Conservation (phyloP, 2,113 vertebrate genomes). For the Ctenomys sociabilis region DNA sequence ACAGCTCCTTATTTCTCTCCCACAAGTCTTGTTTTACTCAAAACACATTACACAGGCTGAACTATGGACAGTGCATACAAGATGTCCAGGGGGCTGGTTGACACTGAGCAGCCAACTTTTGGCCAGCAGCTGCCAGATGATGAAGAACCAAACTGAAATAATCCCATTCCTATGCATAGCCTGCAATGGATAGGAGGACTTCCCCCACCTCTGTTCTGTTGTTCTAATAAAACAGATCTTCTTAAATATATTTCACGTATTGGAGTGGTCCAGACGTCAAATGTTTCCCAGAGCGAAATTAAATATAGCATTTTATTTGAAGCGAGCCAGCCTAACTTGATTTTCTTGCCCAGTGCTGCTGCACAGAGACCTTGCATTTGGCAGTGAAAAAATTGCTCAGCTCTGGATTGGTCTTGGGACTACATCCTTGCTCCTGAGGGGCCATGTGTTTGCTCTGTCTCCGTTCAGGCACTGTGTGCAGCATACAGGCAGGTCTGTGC, state of each 20-base stretch:
- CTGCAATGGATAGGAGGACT: neutral
- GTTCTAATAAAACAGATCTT: slow-evolving; percentile 58
- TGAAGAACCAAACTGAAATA: neutral
- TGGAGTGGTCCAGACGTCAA: slow-evolving; percentile 63
- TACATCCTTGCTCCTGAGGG: slow-evolving; percentile 2
- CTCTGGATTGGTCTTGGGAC: neutral
- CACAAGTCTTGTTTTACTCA: neutral
- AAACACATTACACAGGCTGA: neutral
- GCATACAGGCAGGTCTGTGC: neutral
- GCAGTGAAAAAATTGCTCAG: slow-evolving; percentile 55
- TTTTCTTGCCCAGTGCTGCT: slow-evolving; percentile 41
- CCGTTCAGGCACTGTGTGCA: neutral
- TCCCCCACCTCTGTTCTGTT: neutral
- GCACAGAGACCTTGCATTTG: slow-evolving; percentile 42
- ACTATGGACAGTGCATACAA: neutral
- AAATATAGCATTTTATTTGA: slow-evolving; percentile 74
- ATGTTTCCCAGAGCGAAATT: slow-evolving; percentile 74
- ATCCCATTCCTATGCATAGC: neutral
- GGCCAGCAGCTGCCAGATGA: neutral
- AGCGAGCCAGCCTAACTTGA: slow-evolving; percentile 41
- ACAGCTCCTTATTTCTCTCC: neutral
- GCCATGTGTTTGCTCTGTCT: neutral
- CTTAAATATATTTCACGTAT: slow-evolving; percentile 61
- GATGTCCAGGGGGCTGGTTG: neutral
- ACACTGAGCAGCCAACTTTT: neutral